Evolutionary conservation across 1,140 invertebrate genomes (phyloP), one percentile per base, ranked within the genome.

Genomic region (Drosophila pruinosa): DNA sequence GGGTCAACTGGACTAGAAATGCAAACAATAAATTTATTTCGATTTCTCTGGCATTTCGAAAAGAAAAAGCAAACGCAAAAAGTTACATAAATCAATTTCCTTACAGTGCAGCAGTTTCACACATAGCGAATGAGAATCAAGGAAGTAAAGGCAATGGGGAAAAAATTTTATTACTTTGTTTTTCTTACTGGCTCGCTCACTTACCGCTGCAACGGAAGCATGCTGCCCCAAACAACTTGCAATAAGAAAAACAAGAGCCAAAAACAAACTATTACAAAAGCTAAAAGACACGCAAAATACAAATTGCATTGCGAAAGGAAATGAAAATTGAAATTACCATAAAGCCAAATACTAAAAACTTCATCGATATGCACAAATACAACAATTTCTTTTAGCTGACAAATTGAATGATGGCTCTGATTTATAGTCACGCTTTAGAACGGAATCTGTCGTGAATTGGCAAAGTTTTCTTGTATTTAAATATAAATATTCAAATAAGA

Each of bases 81-180:
- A 71, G 56, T 71, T 59, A 82, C 77, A 85, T 85, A 86, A 86
- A 85, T 85, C 81, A 86, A 86, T 80, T 85, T 83, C 67, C 47
- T 31, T 31, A 28, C 21, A 47, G 41, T 58, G 34, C 45, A 57
- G 28, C 57, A 54, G 17, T 72, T 21, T 43, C 38, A 24, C 76
- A 39, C 71, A 53, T 69, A 28, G 38, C 21, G 52, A 41, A 28
- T 26, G 19, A 8, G 10, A 24, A 57, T 45, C 24, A n/a, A 22
- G 7, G 17, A 3, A 4, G 4, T 2, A 38, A 14, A 8, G 7
- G 34, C n/a, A n/a, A 14, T 4, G 8, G 12, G 26, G 1, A 34
- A 62, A 72, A 61, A 47, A 89, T 63, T 88, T 89, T 78, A 83
- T 76, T 78, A 36, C 65, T 52, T 81, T 77, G 69, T 80, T 86